Evolutionary conservation across 2,797 vertebrate species (phyloP).

Genomic region (Mastacembelus armatus): DNA sequence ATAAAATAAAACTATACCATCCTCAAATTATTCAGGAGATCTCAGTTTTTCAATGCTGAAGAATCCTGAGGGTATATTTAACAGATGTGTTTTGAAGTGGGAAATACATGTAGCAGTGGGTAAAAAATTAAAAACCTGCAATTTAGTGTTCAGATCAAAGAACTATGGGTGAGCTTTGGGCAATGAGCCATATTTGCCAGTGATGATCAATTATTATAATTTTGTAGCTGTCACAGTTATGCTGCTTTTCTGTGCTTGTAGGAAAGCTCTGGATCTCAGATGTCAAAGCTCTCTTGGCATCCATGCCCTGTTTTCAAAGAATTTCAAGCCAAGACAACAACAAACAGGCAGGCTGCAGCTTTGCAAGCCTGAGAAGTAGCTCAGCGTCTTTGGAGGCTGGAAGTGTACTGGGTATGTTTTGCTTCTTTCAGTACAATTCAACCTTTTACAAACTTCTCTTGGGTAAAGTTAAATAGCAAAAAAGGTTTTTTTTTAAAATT

Average conservation of each 20-base stretch:
- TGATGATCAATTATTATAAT: neutral
- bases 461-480: neutral
- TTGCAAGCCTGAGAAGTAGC: neutral
- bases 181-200: neutral
- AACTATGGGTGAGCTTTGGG: neutral
- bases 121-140: too few species aligned
- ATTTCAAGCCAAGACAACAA: slow-evolving; percentile 16
- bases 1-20: too few species aligned
- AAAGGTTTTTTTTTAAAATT: too few species aligned
- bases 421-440: neutral
- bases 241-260: too few species aligned
- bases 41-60: too few species aligned
- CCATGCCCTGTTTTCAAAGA: neutral
- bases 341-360: slow-evolving; percentile 13
- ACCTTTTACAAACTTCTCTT: neutral
- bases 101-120: too few species aligned
- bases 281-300: slow-evolving; percentile 6
- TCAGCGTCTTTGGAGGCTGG: slow-evolving; percentile 2
- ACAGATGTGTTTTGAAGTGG: too few species aligned
- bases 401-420: neutral
- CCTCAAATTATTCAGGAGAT: too few species aligned
- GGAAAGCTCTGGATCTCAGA: too few species aligned
- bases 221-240: too few species aligned
- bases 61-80: too few species aligned
- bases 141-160: neutral